phyloP scores from a whole-genome alignment of 2,113 vertebrate genomes.

The Drymodes brunneopygia region DNA sequence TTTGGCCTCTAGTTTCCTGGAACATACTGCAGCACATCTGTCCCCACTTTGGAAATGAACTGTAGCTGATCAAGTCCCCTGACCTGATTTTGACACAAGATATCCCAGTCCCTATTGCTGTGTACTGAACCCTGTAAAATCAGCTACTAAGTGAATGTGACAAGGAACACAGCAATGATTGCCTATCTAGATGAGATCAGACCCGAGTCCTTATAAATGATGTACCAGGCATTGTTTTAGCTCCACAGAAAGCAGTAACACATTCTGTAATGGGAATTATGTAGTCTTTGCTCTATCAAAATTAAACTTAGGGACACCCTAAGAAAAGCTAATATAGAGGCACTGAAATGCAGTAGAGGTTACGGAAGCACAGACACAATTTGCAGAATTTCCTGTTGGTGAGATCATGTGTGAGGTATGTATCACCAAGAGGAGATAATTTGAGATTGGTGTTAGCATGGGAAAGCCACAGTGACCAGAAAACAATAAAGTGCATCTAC shows the following conservation, averaged over 20 bases:
- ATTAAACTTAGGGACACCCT: neutral
- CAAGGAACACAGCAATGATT: neutral
- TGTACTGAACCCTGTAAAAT: neutral
- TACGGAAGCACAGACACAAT: neutral
- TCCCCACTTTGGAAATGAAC: neutral
- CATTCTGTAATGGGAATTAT: neutral
- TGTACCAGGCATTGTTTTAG: neutral
- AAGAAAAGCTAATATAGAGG: neutral
- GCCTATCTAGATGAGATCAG: constrained; percentile 3
- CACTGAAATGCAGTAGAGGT: neutral
- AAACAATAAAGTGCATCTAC: neutral
- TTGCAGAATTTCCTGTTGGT: neutral
- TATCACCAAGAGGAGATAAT: neutral
- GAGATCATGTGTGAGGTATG: neutral
- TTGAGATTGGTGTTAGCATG: neutral
- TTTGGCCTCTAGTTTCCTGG: neutral
- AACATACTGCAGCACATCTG: neutral
- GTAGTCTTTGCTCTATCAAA: neutral
- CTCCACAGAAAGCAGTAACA: neutral
- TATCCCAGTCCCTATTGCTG: neutral
- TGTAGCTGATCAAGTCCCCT: neutral
- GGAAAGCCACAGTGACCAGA: neutral
- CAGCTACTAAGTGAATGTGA: neutral
- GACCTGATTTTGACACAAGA: constrained; percentile 34
- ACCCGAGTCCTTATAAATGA: neutral